A percentile compares a stretch with the other conserved stretches of the same genome.
Conservation (phyloP, 2,888 invertebrate species). For the Philereme transversata region DNA sequence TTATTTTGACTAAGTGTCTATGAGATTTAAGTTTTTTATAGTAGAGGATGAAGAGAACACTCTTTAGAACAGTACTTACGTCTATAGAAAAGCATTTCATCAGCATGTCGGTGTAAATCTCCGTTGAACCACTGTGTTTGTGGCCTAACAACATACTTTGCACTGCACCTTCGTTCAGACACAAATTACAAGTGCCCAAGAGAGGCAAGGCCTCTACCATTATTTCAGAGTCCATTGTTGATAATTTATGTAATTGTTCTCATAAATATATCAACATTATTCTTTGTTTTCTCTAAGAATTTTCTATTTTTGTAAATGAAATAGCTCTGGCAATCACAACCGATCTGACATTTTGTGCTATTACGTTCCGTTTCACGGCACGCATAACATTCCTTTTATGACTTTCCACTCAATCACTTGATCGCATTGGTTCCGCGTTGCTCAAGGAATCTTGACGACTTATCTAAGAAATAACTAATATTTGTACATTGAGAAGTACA, state of each 20-base stretch:
- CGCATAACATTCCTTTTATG: too few species aligned
- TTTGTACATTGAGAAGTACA: too few species aligned
- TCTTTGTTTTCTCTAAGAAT: conserved; percentile 20
- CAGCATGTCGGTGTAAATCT: conserved; percentile 67
- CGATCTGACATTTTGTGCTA: conserved; percentile 16
- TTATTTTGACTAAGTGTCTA: not conserved
- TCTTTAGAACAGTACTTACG: conserved; percentile 56
- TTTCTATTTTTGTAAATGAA: not conserved
- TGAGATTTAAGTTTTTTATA: too few species aligned
- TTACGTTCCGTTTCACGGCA: too few species aligned
- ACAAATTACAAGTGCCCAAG: conserved; percentile 72
- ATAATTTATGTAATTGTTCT: conserved; percentile 20
- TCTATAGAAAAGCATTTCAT: conserved; percentile 70
- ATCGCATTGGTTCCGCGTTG: too few species aligned
- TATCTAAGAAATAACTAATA: too few species aligned
- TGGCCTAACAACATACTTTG: conserved; percentile 68
- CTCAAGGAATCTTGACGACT: too few species aligned
- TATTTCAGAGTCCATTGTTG: conserved; percentile 62
- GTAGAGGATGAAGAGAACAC: not conserved
- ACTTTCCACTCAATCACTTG: too few species aligned
- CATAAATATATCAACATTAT: conserved; percentile 20
- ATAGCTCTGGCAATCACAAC: not conserved
- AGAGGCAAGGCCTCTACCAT: conserved; percentile 71
- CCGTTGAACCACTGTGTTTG: conserved; percentile 51
- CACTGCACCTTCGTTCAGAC: conserved; percentile 68